Evolutionary conservation across 2,113 vertebrate genomes (phyloP).

Genomic region (Desmodus rotundus): DNA sequence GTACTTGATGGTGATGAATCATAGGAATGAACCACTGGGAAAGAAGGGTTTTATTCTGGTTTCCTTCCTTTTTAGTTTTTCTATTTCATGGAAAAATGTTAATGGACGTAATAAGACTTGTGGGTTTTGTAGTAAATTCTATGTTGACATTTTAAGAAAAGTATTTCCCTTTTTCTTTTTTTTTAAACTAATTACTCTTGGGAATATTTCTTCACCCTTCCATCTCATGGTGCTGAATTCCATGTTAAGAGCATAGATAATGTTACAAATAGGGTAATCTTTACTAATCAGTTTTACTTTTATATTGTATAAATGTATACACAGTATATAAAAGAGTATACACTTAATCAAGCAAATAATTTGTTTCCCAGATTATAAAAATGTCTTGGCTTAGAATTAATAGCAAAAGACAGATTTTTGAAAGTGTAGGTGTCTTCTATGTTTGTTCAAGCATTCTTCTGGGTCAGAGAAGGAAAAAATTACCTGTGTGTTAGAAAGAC

Average conservation of each 20-base stretch:
- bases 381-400: not conserved
- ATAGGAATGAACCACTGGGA: not conserved
- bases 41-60: not conserved
- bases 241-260: not conserved
- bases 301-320: not conserved
- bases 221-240: not conserved
- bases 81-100: not conserved
- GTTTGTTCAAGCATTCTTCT: not conserved
- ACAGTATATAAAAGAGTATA: not conserved
- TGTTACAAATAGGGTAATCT: not conserved
- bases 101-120: not conserved
- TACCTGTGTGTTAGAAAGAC: not conserved
- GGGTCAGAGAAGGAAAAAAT: not conserved
- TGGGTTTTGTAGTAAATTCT: not conserved
- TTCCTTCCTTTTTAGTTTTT: not conserved
- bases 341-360: not conserved
- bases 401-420: conserved; percentile 9
- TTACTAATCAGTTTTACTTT: not conserved
- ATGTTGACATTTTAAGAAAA: not conserved
- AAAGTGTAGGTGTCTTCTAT: not conserved
- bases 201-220: not conserved
- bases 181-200: not conserved
- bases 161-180: not conserved
- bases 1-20: not conserved
- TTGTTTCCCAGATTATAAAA: not conserved